Base-by-base conservation (phyloP, 2,113 vertebrate genomes). In the Leptocoma aspasia region DNA sequence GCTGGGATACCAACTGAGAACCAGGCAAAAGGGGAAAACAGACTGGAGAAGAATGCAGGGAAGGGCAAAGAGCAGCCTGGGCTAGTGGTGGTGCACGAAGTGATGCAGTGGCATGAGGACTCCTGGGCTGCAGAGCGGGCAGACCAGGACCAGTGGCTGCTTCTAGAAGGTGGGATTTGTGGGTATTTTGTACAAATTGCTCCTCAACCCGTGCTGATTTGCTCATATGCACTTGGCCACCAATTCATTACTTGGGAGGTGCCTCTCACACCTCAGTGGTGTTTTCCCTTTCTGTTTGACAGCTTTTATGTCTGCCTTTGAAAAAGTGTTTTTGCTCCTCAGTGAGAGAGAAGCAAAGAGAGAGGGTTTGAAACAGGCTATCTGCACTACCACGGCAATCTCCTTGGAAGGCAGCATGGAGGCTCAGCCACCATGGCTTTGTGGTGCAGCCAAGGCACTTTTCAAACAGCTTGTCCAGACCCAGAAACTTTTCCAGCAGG, bases 401-500 rank as follows among this genome's bases (percentile, higher is more conserved):
- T 76, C 44, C 69, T 75, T 17, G 65, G 72, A 33, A 89, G 53
- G 33, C 0, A 30, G 47, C 12, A 7, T 0, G 13, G 35, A 47
- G 52, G 11, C 53, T 63, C 60, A 82, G 83, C 45, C 70, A 76
- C 45, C 50, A 54, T 8, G 50, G 41, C 85, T 92, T 24, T 86
- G 45, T 68, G 23, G 3, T 52, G 63, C 64, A 88, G 94, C 84
- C 79, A 92, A 69, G 47, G 23, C 63, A 45, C 79, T 93, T 91
- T 56, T 91, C 79, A 50, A 68, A 66, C 33, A 72, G 65, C 75
- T 82, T 85, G 54, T 89, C 45, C 86, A 89, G 66, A 52, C 37
- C 53, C 54, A 89, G 83, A 50, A 82, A 65, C 17, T 94, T 73
- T 95, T 56, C 47, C 53, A 96, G 66, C 26, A 76, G 65, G 77